A percentile compares a stretch with the other conserved stretches of the same genome.
Conservation (phyloP, 2,888 invertebrate genomes). For the Apotomis betuletana region DNA sequence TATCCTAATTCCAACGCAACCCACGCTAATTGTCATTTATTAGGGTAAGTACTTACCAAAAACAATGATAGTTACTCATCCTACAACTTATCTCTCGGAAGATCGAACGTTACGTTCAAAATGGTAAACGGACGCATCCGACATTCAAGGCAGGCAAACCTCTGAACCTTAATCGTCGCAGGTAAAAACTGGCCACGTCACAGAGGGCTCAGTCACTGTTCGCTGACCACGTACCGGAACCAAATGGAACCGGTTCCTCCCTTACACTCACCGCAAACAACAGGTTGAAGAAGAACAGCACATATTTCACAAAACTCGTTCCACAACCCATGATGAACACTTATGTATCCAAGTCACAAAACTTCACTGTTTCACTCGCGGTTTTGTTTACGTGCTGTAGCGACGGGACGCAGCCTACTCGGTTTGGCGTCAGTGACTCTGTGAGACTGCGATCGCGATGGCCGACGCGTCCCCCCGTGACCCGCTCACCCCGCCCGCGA, state of each 20-base stretch:
- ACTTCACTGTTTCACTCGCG: conserved; percentile 73
- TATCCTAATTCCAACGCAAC: background rate
- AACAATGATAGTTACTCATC: background rate
- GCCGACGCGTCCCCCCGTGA: conserved; percentile 60
- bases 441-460: conserved; percentile 65
- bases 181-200: conserved; percentile 41
- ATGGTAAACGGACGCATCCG: conserved; percentile 31
- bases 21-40: background rate
- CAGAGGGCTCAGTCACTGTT: conserved; percentile 55
- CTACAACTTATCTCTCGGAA: conserved; percentile 1
- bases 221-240: conserved; percentile 70
- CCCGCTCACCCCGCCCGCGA: conserved; percentile 57
- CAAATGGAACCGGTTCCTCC: conserved; percentile 73
- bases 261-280: conserved; percentile 88
- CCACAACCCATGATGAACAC: conserved; percentile 86
- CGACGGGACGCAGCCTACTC: conserved; percentile 51
- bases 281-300: conserved; percentile 91
- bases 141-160: conserved; percentile 16
- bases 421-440: conserved; percentile 52
- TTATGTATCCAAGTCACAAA: conserved; percentile 60
- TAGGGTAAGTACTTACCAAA: background rate
- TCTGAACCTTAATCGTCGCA: conserved; percentile 33
- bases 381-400: conserved; percentile 57
- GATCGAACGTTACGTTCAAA: conserved; percentile 37
- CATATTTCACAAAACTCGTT: conserved; percentile 90